Evolutionary conservation across 2,113 vertebrate genomes (phyloP).

Genomic region (Rana temporaria): DNA sequence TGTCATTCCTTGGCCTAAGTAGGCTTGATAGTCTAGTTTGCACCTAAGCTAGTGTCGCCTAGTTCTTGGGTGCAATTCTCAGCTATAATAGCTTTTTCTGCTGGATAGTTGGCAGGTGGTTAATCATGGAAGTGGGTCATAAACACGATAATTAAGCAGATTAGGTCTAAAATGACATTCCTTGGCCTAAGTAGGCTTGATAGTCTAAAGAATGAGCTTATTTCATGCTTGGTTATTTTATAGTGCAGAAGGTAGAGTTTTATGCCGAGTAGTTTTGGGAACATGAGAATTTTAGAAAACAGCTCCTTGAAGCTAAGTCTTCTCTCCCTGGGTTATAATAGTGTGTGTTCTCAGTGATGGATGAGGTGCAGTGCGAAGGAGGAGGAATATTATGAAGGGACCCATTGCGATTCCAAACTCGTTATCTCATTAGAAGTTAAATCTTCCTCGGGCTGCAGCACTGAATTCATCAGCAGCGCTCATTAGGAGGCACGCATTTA

Average conservation of each 20-base stretch:
- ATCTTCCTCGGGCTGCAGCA: constrained; percentile 54
- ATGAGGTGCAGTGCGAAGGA: constrained; percentile 34
- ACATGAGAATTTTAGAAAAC: not conserved
- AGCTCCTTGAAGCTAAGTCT: not conserved
- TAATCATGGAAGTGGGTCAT: too few relatives aligned
- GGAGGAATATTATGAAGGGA: constrained; percentile 29
- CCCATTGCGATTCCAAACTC: constrained; percentile 54
- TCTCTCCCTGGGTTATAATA: constrained; percentile 18
- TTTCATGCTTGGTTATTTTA: not conserved
- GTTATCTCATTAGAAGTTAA: constrained; percentile 59
- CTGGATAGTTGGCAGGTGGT: too few relatives aligned
- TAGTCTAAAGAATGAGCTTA: not conserved
- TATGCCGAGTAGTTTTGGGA: not conserved
- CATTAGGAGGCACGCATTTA: constrained; percentile 51
- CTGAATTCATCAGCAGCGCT: constrained; percentile 54
- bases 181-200: too few relatives aligned
- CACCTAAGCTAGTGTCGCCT: too few relatives aligned
- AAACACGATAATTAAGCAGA: too few relatives aligned
- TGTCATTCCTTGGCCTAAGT: too few relatives aligned
- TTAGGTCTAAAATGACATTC: too few relatives aligned
- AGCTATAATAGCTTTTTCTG: too few relatives aligned
- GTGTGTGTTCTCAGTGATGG: constrained; percentile 24
- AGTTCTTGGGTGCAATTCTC: too few relatives aligned
- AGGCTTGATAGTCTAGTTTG: too few relatives aligned
- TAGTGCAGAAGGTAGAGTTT: constrained; percentile 5